Conservation (phyloP, 30 jellyfish, hydroid and myxozoan genomes). For the Phacellophora camtschatica region DNA sequence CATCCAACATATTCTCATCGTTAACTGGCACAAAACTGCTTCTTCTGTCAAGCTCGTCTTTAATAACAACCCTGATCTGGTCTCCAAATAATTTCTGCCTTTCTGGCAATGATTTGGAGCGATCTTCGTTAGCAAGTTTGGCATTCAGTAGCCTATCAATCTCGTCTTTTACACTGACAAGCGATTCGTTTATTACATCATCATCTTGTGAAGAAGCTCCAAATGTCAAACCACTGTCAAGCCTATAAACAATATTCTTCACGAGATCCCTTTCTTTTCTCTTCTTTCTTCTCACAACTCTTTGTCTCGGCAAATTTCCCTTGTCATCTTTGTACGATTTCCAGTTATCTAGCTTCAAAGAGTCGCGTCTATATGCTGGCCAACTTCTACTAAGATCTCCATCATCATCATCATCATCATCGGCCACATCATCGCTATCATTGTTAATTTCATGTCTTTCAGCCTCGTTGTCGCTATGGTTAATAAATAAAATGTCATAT, state of each 20-base stretch:
- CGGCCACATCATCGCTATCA: conserved; percentile 1
- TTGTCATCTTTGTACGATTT: background rate
- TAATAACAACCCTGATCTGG: background rate
- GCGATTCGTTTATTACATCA: conserved; percentile 6
- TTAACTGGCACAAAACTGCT: background rate
- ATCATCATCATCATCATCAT: conserved; percentile 13
- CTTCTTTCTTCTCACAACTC: background rate
- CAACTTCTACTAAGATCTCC: conserved; percentile 29
- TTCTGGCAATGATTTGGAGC: conserved; percentile 26
- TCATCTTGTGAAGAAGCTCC: conserved; percentile 8
- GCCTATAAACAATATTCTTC: conserved; percentile 39
- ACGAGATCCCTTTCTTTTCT: background rate
- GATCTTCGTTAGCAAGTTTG: conserved; percentile 8
- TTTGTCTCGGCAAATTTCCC: background rate
- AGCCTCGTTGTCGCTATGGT: conserved; percentile 42
- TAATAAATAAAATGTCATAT: conserved; percentile 41
- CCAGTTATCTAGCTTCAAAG: conserved; percentile 4
- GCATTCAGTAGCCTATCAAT: conserved; percentile 17
- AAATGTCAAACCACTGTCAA: conserved; percentile 54
- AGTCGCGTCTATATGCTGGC: conserved; percentile 32
- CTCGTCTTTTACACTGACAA: background rate
- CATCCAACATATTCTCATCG: background rate
- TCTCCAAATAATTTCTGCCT: conserved; percentile 52
- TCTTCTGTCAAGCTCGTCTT: conserved; percentile 17
- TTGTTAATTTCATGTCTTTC: background rate